Evolutionary conservation across 1,140 invertebrate genomes (phyloP).

Genomic region (Drosophila busckii): DNA sequence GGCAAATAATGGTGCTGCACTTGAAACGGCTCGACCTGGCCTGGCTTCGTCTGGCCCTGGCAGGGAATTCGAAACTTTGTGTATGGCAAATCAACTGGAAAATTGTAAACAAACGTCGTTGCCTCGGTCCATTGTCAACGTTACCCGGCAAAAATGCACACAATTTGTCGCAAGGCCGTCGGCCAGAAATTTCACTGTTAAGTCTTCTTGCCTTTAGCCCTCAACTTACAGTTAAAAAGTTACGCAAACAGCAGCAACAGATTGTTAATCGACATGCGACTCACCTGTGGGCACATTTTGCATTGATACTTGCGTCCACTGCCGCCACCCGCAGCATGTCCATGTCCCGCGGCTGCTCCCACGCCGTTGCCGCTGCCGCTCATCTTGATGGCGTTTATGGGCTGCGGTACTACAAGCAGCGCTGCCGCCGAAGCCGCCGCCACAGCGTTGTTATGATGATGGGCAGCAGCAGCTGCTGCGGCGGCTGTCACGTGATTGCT

Average conservation of each 20-base stretch:
- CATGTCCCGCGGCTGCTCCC: conserved; percentile 79
- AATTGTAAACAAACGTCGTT: conserved; percentile 65
- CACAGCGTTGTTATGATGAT: conserved; percentile 78
- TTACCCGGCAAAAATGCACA: conserved; percentile 24
- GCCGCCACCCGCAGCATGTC: conserved; percentile 79
- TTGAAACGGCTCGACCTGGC: conserved; percentile 4
- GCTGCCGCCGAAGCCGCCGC: conserved; percentile 77
- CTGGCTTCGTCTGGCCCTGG: no score
- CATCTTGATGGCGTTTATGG: conserved; percentile 89
- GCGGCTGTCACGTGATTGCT: conserved; percentile 49
- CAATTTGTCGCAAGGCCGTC: conserved; percentile 33
- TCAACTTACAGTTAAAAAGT: conserved; percentile 32
- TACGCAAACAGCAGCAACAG: conserved; percentile 24
- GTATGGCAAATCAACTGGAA: conserved; percentile 58
- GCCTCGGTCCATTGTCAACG: conserved; percentile 15
- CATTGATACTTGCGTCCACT: conserved; percentile 93
- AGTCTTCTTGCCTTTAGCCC: conserved; percentile 41
- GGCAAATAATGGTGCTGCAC: conserved; percentile 30
- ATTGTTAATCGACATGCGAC: conserved; percentile 34
- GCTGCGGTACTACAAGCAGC: conserved; percentile 94
- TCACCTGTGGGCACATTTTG: conserved; percentile 99
- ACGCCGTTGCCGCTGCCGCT: conserved; percentile 42
- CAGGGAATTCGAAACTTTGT: conserved; percentile 65
- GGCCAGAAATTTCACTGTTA: conserved; percentile 36
- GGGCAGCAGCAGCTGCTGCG: conserved; percentile 53